A percentile compares a stretch with the other conserved stretches of the same genome.
These are phyloP conservation scores for Drosophila burlai DNA, from an alignment of 1,140 invertebrate genomes.

Conservation along the genomic window DNA sequence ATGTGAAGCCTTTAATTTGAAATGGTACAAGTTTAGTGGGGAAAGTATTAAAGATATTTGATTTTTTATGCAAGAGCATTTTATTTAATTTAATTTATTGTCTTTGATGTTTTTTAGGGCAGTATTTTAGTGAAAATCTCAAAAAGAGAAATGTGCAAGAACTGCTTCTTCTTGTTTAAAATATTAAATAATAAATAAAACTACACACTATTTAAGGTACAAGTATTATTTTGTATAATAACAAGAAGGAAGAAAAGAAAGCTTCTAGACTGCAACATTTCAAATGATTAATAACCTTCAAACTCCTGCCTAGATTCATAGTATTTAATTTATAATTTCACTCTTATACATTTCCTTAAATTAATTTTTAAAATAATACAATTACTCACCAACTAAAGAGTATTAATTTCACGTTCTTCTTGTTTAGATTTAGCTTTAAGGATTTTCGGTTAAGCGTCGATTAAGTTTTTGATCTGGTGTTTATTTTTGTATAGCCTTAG, in stretches of 20 bases:
- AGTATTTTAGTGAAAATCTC: neutral
- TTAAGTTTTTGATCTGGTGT: conserved; percentile 45
- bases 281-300: too few relatives aligned
- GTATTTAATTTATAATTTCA: neutral
- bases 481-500: conserved; percentile 28
- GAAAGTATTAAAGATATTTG: neutral
- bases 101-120: too few relatives aligned
- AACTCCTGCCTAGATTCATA: neutral
- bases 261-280: neutral
- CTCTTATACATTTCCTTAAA: too few relatives aligned
- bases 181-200: neutral
- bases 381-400: conserved; percentile 39
- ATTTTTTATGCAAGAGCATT: neutral
- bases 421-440: conserved; percentile 4
- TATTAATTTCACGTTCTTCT: conserved; percentile 24
- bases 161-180: neutral
- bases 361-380: neutral
- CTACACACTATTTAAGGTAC: neutral
- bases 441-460: conserved; percentile 28
- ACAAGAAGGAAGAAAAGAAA: neutral
- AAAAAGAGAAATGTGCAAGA: neutral
- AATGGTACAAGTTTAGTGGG: neutral
- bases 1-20: neutral
- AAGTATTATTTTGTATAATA: neutral
- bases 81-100: neutral